These are phyloP conservation scores for Platichthys stellatus DNA, from an alignment of 2,113 vertebrate genomes.

Conservation along the genomic window DNA sequence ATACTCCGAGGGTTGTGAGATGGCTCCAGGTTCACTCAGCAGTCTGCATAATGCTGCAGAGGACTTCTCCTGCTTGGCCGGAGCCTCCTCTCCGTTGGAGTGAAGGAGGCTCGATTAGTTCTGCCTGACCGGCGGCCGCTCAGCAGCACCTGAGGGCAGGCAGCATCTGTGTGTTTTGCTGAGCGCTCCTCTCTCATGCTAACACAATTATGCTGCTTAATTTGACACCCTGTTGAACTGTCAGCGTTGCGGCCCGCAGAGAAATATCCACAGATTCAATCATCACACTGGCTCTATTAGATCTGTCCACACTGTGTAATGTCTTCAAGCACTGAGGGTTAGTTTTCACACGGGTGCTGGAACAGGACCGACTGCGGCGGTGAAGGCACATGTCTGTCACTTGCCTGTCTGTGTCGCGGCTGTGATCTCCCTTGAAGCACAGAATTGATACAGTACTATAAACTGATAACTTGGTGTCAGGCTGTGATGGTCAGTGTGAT, in stretches of 20 bases:
- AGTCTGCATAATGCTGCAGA: constrained; percentile 11
- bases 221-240: constrained; percentile 54
- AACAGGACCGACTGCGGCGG: constrained; percentile 3
- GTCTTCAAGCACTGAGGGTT: constrained; percentile 10
- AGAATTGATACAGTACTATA: neutral
- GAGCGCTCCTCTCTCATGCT: constrained; percentile 24
- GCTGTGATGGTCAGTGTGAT: neutral
- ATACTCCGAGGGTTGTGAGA: neutral
- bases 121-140: constrained; percentile 36
- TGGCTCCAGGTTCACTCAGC: neutral
- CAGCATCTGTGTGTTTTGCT: constrained; percentile 57
- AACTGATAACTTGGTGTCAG: constrained; percentile 1
- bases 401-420: too few relatives aligned
- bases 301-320: neutral
- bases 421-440: neutral
- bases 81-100: constrained; percentile 19
- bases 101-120: constrained; percentile 32
- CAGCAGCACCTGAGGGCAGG: constrained; percentile 22
- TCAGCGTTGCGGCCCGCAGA: constrained; percentile 19
- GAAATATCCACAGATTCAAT: constrained; percentile 43
- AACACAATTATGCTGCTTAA: constrained; percentile 63
- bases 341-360: constrained; percentile 2
- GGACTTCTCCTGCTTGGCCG: constrained; percentile 33
- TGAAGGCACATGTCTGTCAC: neutral
- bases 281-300: constrained; percentile 34